phyloP scores from a whole-genome alignment of 2,888 invertebrate genomes.

The Nudaria mundana region DNA sequence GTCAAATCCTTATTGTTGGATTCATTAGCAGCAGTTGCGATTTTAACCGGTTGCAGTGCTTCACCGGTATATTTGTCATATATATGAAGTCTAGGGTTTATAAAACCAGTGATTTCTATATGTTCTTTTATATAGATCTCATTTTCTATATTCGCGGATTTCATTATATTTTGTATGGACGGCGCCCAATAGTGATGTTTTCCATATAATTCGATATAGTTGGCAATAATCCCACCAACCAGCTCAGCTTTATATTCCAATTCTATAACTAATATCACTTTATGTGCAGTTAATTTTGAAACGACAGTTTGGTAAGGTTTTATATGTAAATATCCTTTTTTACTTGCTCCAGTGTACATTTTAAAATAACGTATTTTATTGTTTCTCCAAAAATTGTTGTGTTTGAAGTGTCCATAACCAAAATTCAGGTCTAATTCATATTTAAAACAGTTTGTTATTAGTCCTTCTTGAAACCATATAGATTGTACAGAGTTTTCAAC shows the following conservation, averaged over 20 bases:
- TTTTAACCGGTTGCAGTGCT: slow-evolving; percentile 4
- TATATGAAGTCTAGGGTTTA: slow-evolving; percentile 46
- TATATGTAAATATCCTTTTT: slow-evolving; percentile 34
- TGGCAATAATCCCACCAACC: slow-evolving; percentile 48
- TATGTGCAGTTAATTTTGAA: slow-evolving; percentile 42
- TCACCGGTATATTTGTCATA: slow-evolving; percentile 42
- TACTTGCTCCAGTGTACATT: slow-evolving; percentile 37
- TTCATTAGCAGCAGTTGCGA: background rate
- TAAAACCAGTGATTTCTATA: slow-evolving; percentile 50
- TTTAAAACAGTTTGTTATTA: slow-evolving; percentile 42
- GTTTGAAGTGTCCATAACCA: slow-evolving; percentile 30
- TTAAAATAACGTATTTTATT: slow-evolving; percentile 25
- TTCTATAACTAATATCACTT: slow-evolving; percentile 47
- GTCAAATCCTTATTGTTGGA: slow-evolving; percentile 15
- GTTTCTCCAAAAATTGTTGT: slow-evolving; percentile 49
- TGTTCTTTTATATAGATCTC: slow-evolving; percentile 48
- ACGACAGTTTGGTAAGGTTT: slow-evolving; percentile 43
- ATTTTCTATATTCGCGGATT: slow-evolving; percentile 48
- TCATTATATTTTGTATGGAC: slow-evolving; percentile 50
- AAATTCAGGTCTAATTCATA: slow-evolving; percentile 44
- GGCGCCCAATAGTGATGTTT: slow-evolving; percentile 65
- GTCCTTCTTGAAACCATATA: slow-evolving; percentile 44
- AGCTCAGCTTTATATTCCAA: slow-evolving; percentile 45
- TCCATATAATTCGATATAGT: slow-evolving; percentile 52
- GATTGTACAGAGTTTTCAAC: slow-evolving; percentile 47